Base-by-base conservation (phyloP, 2,888 invertebrate genomes). In the Pseudococcus longispinus region DNA sequence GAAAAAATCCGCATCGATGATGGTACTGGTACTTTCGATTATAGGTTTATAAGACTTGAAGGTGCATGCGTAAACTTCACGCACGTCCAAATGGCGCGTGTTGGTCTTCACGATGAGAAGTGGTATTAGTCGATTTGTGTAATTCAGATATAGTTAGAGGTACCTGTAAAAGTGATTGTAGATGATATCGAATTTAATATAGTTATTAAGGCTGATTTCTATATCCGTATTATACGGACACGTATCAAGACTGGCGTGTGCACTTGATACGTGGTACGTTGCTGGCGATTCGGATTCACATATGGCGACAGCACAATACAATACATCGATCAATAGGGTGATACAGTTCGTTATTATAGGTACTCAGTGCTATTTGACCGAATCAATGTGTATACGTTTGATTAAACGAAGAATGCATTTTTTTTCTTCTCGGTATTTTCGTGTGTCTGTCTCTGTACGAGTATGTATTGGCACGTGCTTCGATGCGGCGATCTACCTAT, bases 61-160 rank as follows among this genome's bases (percentile, higher is more conserved):
- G 77, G 77, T 80, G 77, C 77, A 70, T 70, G n/a, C 77, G 77
- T 80, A 42, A 20, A 80, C 77, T 80, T 80, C 77, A 80, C 77
- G 77, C 77, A 80, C 77, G 77, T 80, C 29, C 42, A 37, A 32
- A 37, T 80, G 37, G 77, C 77, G 77, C 42, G 77, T 42, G 42
- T 77, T 65, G 26, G 11, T 65, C 65, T 13, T 65, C 55, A 55
- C 13, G 46, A n/a, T n/a, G n/a, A 11, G 44, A 23, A n/a, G 11
- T 32, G 42, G 20, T 29, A 70, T 70, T 70, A 70, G 29, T 70
- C 29, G 20, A 42, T 80, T 80, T 11, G 77, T 80, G 77, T 80
- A 80, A 80, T 80, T 80, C 77, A 37, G 37, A 37, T 37, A 1
- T 0, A 37, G 37, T 37, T 8, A 55, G n/a, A 60, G 60, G 60